Evolutionary conservation across 2,113 vertebrate genomes (phyloP), one percentile per base, ranked within the genome.

Genomic region (Pluvianellus socialis): DNA sequence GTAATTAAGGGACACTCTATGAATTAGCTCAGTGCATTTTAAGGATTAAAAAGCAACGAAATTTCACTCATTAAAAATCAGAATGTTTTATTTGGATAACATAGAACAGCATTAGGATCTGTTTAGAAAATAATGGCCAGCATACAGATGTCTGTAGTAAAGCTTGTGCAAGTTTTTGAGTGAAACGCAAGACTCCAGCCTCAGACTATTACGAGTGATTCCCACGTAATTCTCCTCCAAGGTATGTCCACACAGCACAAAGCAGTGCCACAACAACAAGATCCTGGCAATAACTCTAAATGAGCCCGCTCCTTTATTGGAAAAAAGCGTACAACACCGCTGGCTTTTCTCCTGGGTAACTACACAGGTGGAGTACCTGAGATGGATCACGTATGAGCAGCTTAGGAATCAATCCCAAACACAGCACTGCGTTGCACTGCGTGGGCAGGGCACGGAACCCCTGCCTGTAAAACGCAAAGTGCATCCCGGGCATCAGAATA

Each of bases 11-110:
- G 18, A 86, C 19, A 42, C 15, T 81, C 42, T 38, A 77, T 10
- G 74, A 76, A 89, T 96, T 44, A 95, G 53, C 14, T 92, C 38
- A n/a, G 30, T 75, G 73, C n/a, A 66, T 87, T 90, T 86, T 85
- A 82, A 90, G 32, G 55, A 92, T 76, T 79, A 90, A 95, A 62
- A 7, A 45, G 62, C 71, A 90, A 83, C 30, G 28, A 86, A 62
- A 55, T 70, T 76, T 70, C 58, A 92, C 23, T 83, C 33, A 83
- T 42, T 93, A 92, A 88, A 76, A 88, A 83, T 70, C 42, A 58
- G 50, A 93, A 49, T 32, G 32, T 55, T 83, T 80, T 76, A 73
- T 82, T 79, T 86, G 72, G 71, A 50, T 74, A 89, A 44, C 14
- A 61, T 32, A 70, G 58, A 91, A 91, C 38, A 90, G 3, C 63